Conservation (phyloP, 35 echinoderm and acorn worm species). For the Amphiura filiformis region DNA sequence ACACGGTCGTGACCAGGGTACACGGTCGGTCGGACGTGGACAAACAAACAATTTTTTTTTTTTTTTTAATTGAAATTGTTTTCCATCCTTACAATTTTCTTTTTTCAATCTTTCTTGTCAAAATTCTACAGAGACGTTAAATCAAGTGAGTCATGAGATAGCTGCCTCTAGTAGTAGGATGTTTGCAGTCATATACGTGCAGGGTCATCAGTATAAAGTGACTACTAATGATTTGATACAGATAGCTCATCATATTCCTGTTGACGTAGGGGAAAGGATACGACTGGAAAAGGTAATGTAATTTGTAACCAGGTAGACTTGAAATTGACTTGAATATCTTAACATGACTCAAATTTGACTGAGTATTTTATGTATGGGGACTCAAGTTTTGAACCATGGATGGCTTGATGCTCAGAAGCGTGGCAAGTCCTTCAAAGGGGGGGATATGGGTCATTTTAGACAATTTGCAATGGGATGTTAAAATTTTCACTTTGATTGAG, state of each 20-base stretch:
- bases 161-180: background rate
- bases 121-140: constrained; percentile 50
- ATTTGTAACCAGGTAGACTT: too few relatives aligned
- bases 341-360: background rate
- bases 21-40: too few relatives aligned
- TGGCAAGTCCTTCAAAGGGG: too few relatives aligned
- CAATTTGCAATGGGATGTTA: too few relatives aligned
- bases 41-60: too few relatives aligned
- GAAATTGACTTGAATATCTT: background rate
- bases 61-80: too few relatives aligned
- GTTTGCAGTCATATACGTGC: constrained; percentile 50
- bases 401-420: too few relatives aligned
- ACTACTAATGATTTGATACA: constrained; percentile 56
- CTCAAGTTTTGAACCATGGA: background rate
- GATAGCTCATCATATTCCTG: constrained; percentile 23
- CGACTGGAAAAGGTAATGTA: constrained; percentile 52
- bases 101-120: too few relatives aligned
- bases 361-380: background rate
- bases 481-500: too few relatives aligned
- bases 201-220: constrained; percentile 50
- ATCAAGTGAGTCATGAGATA: constrained; percentile 45
- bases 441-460: too few relatives aligned
- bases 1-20: too few relatives aligned
- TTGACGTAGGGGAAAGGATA: constrained; percentile 65
- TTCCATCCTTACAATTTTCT: too few relatives aligned